Percentiles rank a stretch among this genome's conserved stretches.
Conservation (phyloP, 2,888 invertebrate genomes). For the Drosophila paramelanica region DNA sequence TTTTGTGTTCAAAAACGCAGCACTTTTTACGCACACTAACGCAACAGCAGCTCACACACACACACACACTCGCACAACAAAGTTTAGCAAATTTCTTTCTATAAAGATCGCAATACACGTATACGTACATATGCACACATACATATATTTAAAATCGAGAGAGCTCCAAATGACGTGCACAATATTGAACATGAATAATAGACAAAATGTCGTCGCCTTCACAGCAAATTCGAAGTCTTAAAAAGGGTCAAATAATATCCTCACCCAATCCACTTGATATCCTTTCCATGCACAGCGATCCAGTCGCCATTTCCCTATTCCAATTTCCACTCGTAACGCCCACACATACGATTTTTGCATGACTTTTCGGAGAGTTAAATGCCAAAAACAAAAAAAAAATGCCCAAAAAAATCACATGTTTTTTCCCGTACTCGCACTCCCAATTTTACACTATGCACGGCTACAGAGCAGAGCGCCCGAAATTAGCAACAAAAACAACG, state of each 20-base stretch:
- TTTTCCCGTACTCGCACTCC: constrained; percentile 24
- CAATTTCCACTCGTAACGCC: constrained; percentile 1
- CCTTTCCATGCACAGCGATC: background rate
- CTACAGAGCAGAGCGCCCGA: constrained; percentile 47
- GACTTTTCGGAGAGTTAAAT: constrained; percentile 8
- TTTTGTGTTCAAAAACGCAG: constrained; percentile 38
- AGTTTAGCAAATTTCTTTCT: constrained; percentile 54
- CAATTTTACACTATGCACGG: constrained; percentile 27
- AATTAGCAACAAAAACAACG: constrained; percentile 58
- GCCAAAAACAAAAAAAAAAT: constrained; percentile 1
- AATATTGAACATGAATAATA: constrained; percentile 41
- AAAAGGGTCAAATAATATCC: background rate
- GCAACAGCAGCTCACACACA: constrained; percentile 8
- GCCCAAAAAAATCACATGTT: constrained; percentile 48
- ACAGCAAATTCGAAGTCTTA: constrained; percentile 8
- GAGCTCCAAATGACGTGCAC: constrained; percentile 36
- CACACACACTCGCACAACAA: constrained; percentile 18
- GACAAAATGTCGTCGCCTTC: constrained; percentile 37
- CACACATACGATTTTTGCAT: constrained; percentile 12
- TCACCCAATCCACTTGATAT: background rate
- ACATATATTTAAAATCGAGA: constrained; percentile 26
- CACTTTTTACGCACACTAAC: constrained; percentile 48
- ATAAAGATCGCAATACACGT: constrained; percentile 43
- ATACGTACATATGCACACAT: constrained; percentile 6
- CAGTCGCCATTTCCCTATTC: background rate